Percentiles rank a stretch among this genome's conserved stretches.
phyloP scores from a whole-genome alignment of 2,888 invertebrate species.

The Chrysomela aeneicollis region DNA sequence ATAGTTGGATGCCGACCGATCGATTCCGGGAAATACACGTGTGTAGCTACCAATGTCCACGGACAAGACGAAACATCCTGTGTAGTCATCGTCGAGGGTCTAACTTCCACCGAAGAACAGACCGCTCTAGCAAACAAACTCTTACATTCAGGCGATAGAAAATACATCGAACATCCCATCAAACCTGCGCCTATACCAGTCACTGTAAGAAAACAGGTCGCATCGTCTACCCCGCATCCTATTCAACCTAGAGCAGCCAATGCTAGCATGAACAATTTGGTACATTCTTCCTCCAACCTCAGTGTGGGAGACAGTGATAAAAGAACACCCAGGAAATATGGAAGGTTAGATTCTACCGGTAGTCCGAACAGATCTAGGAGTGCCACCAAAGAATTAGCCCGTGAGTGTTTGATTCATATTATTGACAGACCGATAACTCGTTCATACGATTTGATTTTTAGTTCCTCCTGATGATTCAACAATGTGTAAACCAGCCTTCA shows the following conservation, averaged over 20 bases:
- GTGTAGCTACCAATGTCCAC: constrained; percentile 91
- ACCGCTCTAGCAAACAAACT: constrained; percentile 86
- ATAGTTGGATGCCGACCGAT: constrained; percentile 92
- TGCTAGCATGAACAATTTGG: constrained; percentile 57
- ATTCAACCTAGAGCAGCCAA: constrained; percentile 53
- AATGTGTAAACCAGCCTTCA: constrained; percentile 88
- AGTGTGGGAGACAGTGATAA: constrained; percentile 63
- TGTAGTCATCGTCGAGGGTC: constrained; percentile 95
- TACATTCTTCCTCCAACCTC: constrained; percentile 58
- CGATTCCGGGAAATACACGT: constrained; percentile 96
- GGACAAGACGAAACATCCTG: constrained; percentile 96
- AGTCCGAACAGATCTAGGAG: constrained; percentile 88
- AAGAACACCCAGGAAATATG: constrained; percentile 70
- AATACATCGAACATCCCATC: constrained; percentile 85
- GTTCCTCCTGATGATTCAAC: constrained; percentile 87
- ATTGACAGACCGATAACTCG: neutral
- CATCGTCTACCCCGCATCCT: constrained; percentile 61
- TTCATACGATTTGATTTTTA: constrained; percentile 55
- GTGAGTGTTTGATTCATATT: constrained; percentile 63
- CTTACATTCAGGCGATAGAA: constrained; percentile 88
- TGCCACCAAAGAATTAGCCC: constrained; percentile 86
- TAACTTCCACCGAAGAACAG: constrained; percentile 78
- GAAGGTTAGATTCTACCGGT: constrained; percentile 76
- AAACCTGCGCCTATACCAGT: constrained; percentile 82
- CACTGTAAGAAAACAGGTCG: constrained; percentile 67